Conservation (phyloP, 2,888 invertebrate species). For the Sipunculus nudus region DNA sequence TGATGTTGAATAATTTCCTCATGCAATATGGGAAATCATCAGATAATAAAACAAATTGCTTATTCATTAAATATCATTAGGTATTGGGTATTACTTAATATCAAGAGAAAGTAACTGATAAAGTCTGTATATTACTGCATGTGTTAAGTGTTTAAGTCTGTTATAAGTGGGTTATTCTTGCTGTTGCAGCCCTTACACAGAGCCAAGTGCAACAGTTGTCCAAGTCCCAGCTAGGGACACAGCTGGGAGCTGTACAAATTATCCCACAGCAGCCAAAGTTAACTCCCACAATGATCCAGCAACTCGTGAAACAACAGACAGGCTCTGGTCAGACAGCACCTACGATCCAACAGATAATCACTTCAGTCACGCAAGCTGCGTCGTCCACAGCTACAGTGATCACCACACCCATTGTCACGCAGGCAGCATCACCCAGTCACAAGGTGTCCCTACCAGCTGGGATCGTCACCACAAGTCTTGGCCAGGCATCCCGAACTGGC, state of each 20-base stretch:
- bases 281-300: constrained; percentile 70
- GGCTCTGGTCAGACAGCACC: constrained; percentile 62
- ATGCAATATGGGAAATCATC: no score
- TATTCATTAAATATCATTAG: no score
- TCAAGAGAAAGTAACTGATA: no score
- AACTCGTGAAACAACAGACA: constrained; percentile 75
- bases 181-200: constrained; percentile 7
- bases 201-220: constrained; percentile 11
- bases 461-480: constrained; percentile 34
- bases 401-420: constrained; percentile 44
- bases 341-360: constrained; percentile 50
- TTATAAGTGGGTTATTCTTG: no score
- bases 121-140: no score
- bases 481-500: not conserved
- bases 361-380: constrained; percentile 22
- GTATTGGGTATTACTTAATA: no score
- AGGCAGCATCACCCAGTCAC: constrained; percentile 49
- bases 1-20: no score
- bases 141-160: no score
- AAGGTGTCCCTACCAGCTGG: constrained; percentile 39
- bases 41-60: no score
- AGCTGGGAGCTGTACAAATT: constrained; percentile 70
- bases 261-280: constrained; percentile 71
- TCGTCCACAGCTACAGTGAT: constrained; percentile 17
- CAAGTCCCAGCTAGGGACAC: constrained; percentile 40